These are phyloP conservation scores for Palaemon carinicauda DNA, from an alignment of 1,140 invertebrate species.

Conservation along the genomic window DNA sequence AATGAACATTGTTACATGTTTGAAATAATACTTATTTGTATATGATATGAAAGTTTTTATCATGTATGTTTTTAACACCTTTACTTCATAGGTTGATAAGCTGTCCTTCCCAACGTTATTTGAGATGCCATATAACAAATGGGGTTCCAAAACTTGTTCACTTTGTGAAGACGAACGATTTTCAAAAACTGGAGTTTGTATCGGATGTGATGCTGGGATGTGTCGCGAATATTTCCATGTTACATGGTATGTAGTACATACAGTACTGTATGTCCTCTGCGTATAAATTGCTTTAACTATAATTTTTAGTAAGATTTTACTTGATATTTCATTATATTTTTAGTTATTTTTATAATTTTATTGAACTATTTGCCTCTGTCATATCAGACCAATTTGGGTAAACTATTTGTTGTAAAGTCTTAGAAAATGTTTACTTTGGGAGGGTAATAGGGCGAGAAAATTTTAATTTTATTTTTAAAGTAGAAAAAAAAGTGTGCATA, in stretches of 20 bases:
- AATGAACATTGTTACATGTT: background rate
- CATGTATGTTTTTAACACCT: background rate
- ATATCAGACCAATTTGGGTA: too few species aligned
- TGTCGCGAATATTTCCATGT: slow-evolving; percentile 98
- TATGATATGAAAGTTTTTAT: background rate
- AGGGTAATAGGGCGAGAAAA: too few species aligned
- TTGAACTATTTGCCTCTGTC: too few species aligned
- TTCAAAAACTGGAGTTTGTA: slow-evolving; percentile 90
- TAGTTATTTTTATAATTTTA: too few species aligned
- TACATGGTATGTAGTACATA: slow-evolving; percentile 72
- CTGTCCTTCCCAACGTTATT: slow-evolving; percentile 79
- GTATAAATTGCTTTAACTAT: background rate
- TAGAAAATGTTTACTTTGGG: too few species aligned
- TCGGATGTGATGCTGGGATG: slow-evolving; percentile 97
- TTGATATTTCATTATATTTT: background rate
- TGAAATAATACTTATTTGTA: background rate
- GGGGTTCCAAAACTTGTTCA: slow-evolving; percentile 88
- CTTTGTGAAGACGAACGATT: slow-evolving; percentile 87
- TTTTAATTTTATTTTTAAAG: too few species aligned
- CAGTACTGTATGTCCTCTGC: too few species aligned
- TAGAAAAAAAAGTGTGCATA: too few species aligned
- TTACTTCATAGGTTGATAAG: slow-evolving; percentile 62
- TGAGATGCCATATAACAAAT: slow-evolving; percentile 94
- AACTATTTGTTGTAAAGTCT: too few species aligned
- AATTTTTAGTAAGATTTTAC: background rate